Base-by-base conservation (phyloP, 2,888 invertebrate genomes). In the Ecdyonurus torrentis region DNA sequence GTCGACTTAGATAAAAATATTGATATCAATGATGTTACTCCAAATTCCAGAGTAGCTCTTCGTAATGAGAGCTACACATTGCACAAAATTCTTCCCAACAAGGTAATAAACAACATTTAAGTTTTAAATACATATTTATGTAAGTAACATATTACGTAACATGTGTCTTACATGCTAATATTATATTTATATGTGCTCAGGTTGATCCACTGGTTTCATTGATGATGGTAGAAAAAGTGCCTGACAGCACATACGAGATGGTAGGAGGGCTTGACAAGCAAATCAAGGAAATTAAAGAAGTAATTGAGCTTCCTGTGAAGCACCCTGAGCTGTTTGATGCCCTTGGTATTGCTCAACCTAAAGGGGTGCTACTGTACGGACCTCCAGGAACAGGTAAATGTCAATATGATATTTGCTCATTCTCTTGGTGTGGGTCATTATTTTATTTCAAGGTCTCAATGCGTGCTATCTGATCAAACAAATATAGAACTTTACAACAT, bases 151-250 rank as follows among this genome's bases (percentile, higher is more conserved):
- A 18, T 53, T n/a, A 53, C 2, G 19, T 5, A 53, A 20, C 10
- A 53, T 20, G 19, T 2, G 2, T 53, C 3, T 23, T 23, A 2
- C n/a, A 10, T 60, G 20, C 5, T 50, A 58, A 1, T 37, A 25
- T 25, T 1, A 20, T 19, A 60, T 62, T 3, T n/a, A 19, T 61
- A 61, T 59, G 60, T 55, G 22, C 61, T 7, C 68, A 82, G 82
- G 96, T 99, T 1, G 99, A 99, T 79, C 99, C 99, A 0, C 79
- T 99, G 64, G 99, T 99, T 0, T 97, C 97, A 0, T 83, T 99
- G 65, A 99, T 99, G 99, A 99, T 99, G 99, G 99, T 99, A 0
- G 99, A 99, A 75, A 99, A 99, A 76, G 99, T 99, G 1, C 99
- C 99, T 0, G 99, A 99, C 75, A 98, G 98, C 0, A 99, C 99